Evolutionary conservation across 2,888 invertebrate genomes (phyloP).

Genomic region (Ornithoptera alexandrae): DNA sequence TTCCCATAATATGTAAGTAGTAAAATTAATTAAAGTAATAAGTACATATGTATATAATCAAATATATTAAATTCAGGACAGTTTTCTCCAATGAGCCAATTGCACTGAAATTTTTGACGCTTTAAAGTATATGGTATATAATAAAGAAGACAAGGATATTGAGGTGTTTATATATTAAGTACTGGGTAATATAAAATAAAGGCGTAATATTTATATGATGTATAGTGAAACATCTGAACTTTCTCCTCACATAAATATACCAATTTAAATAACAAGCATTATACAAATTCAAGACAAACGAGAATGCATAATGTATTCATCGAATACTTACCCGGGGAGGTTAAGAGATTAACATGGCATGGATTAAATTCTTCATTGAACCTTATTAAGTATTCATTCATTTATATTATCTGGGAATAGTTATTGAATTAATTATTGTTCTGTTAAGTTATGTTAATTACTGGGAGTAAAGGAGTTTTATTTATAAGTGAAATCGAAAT

Average conservation of each 20-base stretch:
- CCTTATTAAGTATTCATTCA: constrained; percentile 63
- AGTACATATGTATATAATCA: no score
- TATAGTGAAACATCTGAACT: constrained; percentile 21
- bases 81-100: no score
- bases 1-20: no score
- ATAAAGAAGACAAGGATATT: no score
- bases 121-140: no score
- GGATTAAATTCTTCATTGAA: constrained; percentile 49
- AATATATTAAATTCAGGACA: no score
- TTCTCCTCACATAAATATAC: constrained; percentile 24
- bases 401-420: constrained; percentile 49
- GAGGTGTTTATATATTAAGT: no score
- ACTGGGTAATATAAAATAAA: no score
- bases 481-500: not conserved
- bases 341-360: constrained; percentile 50
- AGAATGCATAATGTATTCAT: constrained; percentile 49
- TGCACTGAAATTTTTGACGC: no score
- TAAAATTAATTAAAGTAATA: no score
- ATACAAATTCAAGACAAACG: constrained; percentile 31
- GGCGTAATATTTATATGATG: not conserved
- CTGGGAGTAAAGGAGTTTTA: not conserved
- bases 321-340: constrained; percentile 43
- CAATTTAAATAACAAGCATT: constrained; percentile 29
- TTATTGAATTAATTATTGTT: constrained; percentile 58
- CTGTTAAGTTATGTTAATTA: constrained; percentile 29